phyloP scores from a whole-genome alignment of 2,797 vertebrate species.

The Sorex maritimensis region DNA sequence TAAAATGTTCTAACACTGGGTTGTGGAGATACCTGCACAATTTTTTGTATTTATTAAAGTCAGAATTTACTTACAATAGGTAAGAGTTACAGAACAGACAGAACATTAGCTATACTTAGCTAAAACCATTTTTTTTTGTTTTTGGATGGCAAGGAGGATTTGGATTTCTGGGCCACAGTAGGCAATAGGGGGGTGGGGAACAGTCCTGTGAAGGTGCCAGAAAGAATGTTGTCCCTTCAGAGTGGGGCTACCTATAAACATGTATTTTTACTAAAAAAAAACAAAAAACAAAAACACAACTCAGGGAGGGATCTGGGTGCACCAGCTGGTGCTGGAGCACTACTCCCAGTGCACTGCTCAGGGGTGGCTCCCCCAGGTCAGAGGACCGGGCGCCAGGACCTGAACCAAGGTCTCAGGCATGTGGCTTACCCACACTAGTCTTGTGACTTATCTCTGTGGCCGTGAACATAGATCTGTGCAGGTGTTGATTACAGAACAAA shows the following conservation, averaged over 20 bases:
- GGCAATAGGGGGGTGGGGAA: not conserved
- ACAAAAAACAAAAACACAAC: too few species aligned
- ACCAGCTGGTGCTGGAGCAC: too few species aligned
- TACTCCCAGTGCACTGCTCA: too few species aligned
- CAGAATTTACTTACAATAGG: not conserved
- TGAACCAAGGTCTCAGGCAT: too few species aligned
- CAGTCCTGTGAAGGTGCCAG: not conserved
- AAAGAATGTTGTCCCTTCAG: constrained; percentile 3
- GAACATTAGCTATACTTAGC: not conserved
- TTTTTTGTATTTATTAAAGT: constrained; percentile 17
- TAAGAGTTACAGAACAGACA: not conserved
- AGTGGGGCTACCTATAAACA: constrained; percentile 13
- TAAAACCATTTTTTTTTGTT: not conserved
- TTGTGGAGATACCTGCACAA: not conserved
- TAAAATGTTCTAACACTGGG: not conserved
- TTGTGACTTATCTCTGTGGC: too few species aligned
- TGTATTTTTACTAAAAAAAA: not conserved
- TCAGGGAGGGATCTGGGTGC: too few species aligned
- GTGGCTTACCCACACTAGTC: too few species aligned
- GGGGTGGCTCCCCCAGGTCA: too few species aligned
- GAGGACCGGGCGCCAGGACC: too few species aligned
- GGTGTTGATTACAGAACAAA: not conserved
- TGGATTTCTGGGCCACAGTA: too few species aligned
- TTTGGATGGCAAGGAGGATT: too few species aligned
- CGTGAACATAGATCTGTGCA: not conserved